phyloP scores from a whole-genome alignment of 1,140 invertebrate species.

The Penaeus japonicus region DNA sequence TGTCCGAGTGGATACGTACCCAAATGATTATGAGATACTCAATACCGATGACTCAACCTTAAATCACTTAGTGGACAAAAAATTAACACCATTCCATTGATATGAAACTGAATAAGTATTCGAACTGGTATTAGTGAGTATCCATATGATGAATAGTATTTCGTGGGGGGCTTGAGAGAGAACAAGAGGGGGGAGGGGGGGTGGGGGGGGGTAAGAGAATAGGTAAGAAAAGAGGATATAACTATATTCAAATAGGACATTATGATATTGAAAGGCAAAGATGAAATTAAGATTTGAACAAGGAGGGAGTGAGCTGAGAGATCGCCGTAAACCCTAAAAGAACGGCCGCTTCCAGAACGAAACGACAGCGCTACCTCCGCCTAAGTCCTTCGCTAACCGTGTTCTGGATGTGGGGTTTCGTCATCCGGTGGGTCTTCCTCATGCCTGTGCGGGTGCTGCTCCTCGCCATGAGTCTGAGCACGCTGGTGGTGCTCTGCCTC shows the following conservation, averaged over 20 bases:
- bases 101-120: neutral
- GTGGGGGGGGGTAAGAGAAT: no score
- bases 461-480: slow-evolving; percentile 40
- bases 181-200: no score
- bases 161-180: neutral
- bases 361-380: slow-evolving; percentile 20
- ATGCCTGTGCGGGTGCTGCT: slow-evolving; percentile 53
- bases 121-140: no score
- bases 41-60: no score
- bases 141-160: neutral
- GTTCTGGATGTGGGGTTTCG: slow-evolving; percentile 49
- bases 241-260: no score
- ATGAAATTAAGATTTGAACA: neutral
- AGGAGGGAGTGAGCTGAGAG: neutral
- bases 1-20: no score
- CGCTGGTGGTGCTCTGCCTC: slow-evolving; percentile 36
- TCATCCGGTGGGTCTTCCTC: slow-evolving; percentile 55
- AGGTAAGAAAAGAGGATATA: no score
- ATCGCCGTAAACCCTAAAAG: neutral
- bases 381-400: slow-evolving; percentile 46
- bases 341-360: slow-evolving; percentile 13
- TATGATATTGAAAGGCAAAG: no score
- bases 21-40: no score
- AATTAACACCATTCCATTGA: no score
- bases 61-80: no score